Conservation (phyloP, 1,140 invertebrate genomes). For the Mylabris phalerata region DNA sequence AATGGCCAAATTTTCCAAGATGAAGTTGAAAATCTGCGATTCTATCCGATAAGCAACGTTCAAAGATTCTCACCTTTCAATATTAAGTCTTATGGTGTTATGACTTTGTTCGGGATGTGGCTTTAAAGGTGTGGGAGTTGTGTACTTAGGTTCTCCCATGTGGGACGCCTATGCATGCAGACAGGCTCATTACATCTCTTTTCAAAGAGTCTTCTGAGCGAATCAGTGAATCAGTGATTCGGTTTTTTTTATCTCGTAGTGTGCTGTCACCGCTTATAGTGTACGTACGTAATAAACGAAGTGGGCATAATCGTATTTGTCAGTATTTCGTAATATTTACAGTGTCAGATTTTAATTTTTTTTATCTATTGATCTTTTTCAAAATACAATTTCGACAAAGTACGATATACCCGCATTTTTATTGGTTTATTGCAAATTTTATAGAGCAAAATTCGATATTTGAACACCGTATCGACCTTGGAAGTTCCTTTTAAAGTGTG, state of each 20-base stretch:
- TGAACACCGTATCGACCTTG: slow-evolving; percentile 4
- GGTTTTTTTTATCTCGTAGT: not conserved
- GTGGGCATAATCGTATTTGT: not conserved
- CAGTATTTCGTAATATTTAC: not conserved
- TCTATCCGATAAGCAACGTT: too few species aligned
- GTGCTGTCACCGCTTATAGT: not conserved
- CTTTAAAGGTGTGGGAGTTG: not conserved
- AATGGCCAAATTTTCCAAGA: too few species aligned
- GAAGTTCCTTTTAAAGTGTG: slow-evolving; percentile 3
- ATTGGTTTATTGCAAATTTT: too few species aligned
- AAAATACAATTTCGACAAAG: too few species aligned
- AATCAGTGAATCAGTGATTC: not conserved
- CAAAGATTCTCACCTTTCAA: too few species aligned
- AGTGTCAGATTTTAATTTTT: slow-evolving; percentile 1
- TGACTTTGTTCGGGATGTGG: too few species aligned
- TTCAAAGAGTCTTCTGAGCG: not conserved
- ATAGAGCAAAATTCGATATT: not conserved
- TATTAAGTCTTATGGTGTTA: too few species aligned
- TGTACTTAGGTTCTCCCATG: not conserved
- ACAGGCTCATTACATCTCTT: slow-evolving; percentile 1
- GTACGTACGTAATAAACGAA: not conserved
- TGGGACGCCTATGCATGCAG: slow-evolving; percentile 1
- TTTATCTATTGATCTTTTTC: too few species aligned
- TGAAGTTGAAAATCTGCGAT: too few species aligned
- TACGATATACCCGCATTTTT: too few species aligned